A percentile compares a stretch with the other conserved stretches of the same genome.
Evolutionary conservation across 2,113 vertebrate species (phyloP).

Genomic region (Hydropotes inermis): DNA sequence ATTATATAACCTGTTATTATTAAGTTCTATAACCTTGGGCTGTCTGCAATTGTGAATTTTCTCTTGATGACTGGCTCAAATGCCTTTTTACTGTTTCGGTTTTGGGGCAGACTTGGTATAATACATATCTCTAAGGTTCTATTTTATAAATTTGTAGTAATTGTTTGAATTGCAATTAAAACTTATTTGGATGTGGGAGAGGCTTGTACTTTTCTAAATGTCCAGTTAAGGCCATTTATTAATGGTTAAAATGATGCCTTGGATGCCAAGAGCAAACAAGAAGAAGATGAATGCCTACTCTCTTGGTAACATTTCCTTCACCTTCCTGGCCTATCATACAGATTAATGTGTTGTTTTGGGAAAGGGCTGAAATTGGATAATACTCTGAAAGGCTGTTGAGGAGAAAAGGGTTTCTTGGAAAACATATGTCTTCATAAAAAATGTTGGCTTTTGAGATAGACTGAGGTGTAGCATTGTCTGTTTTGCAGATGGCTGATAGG

Average conservation of each 20-base stretch:
- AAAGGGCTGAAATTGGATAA: conserved; percentile 46
- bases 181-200: background rate
- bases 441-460: background rate
- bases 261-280: conserved; percentile 41
- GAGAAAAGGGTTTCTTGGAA: conserved; percentile 40
- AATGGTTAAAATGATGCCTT: conserved; percentile 54
- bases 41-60: conserved; percentile 47
- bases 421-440: conserved; percentile 44
- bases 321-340: conserved; percentile 28
- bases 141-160: conserved; percentile 40
- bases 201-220: background rate
- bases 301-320: conserved; percentile 41
- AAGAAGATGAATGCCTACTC: conserved; percentile 50
- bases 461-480: background rate
- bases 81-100: conserved; percentile 39
- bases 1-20: conserved; percentile 53
- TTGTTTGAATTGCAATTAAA: conserved; percentile 58
- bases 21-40: conserved; percentile 26
- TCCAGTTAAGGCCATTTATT: conserved; percentile 44
- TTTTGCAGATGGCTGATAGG: background rate
- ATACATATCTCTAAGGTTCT: background rate
- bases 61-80: conserved; percentile 57
- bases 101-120: background rate
- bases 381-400: background rate
- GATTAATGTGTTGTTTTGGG: conserved; percentile 60